Evolutionary conservation across 2,113 vertebrate species (phyloP), one percentile per base, ranked within the genome.

Genomic region (Rhagologus leucostigma): DNA sequence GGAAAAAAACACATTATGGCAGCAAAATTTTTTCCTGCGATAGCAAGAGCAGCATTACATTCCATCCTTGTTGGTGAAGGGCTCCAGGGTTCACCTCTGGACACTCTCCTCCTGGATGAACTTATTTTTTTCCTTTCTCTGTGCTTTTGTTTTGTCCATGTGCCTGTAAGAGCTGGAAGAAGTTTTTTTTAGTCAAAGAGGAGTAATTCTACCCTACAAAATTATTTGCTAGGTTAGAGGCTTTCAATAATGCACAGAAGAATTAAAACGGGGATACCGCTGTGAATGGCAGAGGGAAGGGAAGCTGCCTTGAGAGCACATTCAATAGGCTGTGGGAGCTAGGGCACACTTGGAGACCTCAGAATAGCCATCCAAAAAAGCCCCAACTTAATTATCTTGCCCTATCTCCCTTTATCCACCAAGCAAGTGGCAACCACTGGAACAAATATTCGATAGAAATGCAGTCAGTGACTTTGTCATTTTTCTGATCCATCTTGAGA

Each of bases 111-210:
- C 23, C 76, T 86, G 35, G 30, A 49, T n/a, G 69, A 96, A 96
- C 81, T 93, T 67, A 39, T 1, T 41, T 95, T 95, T 96, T 96
- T 92, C 46, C 62, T 93, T 95, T 90, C 69, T 93, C 64, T 82
- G 46, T 22, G 19, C 49, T 32, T 76, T 4, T 73, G 37, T 91
- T 96, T 97, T 87, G 87, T 64, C 49, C 42, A 35, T 64, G 13
- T 91, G 91, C 33, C 55, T 74, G 1, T 59, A 46, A 57, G 26
- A 49, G 2, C 50, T 30, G 26, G 46, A 27, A 75, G 23, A 50
- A 78, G 3, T 3, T 33, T 56, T 64, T 69, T 63, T 60, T 17
- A 46, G 59, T 44, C 0, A 3, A 71, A 83, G 8, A 33, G 7
- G 32, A 55, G 8, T 55, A 35, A 63, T 74, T 88, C 50, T 77